Evolutionary conservation across 2,888 invertebrate genomes (phyloP), one percentile per base, ranked within the genome.

Genomic region (Steinernema carpocapsae): DNA sequence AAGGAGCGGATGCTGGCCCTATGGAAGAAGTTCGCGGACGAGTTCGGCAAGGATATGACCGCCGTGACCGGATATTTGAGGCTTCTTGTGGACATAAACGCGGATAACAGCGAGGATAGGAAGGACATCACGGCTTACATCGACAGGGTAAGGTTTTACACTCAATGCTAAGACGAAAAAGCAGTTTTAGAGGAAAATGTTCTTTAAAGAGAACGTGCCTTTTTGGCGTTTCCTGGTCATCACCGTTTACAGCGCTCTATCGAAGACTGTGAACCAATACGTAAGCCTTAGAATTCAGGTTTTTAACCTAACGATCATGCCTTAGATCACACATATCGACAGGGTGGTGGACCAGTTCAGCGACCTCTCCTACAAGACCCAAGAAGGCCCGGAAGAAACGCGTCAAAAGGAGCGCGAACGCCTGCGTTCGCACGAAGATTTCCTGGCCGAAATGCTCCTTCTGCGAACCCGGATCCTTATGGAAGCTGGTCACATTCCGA

Each of bases 1-100:
- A 56, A 56, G 56, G 56, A 56, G 6, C 22, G 56, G 4, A 56
- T 56, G 56, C 56, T 56, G n/a, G 26, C 12, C 6, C 26, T 56
- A 17, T 56, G 56, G 56, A 56, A 56, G 26, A 26, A 56, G n/a
- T 56, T 24, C 26, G 56, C 56, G 2, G 26, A 7, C 24, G 26
- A 24, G 24, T 56, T 56, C 26, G 22, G 24, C 24, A 56, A 56
- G 26, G 56, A 56, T 17, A 26, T 22, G 6, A 19, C 3, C 14
- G 56, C 56, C 3, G 56, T 56, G 7, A 26, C 26, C 6, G 56
- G 56, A 56, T 56, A 56, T 17, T 17, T 56, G 6, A 56, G 12
- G 4, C 26, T 56, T 22, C 56, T 56, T 22, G 56, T 56, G 56
- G 56, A 56, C 26, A 56, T 24, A 26, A 26, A 56, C 24, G 26